Evolutionary conservation across 1,140 invertebrate species (phyloP).

Genomic region (Pemphigus obesinymphae): DNA sequence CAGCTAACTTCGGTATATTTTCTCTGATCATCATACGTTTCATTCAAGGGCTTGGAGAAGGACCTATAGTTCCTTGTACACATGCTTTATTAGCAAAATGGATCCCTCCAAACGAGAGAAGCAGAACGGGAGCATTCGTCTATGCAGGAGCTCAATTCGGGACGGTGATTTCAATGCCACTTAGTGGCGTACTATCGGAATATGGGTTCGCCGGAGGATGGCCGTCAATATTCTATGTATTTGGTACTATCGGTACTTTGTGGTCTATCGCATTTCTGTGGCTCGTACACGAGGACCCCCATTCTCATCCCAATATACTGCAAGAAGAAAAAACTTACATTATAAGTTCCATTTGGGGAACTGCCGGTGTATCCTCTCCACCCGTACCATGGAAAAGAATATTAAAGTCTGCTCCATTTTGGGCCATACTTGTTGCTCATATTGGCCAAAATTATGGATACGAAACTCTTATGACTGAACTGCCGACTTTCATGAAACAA

Average conservation of each 20-base stretch:
- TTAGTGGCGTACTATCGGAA: slow-evolving; percentile 71
- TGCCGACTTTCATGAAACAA: slow-evolving; percentile 95
- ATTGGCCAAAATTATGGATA: slow-evolving; percentile 84
- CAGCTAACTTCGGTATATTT: slow-evolving; percentile 59
- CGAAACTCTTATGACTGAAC: slow-evolving; percentile 88
- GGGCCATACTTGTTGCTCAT: slow-evolving; percentile 76
- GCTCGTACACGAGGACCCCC: slow-evolving; percentile 77
- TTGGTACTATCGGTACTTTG: slow-evolving; percentile 71
- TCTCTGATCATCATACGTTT: slow-evolving; percentile 67
- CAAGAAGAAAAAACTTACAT: slow-evolving; percentile 85
- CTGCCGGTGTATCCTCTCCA: slow-evolving; percentile 65
- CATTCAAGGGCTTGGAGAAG: slow-evolving; percentile 87
- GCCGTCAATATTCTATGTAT: slow-evolving; percentile 86
- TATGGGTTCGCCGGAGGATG: slow-evolving; percentile 71
- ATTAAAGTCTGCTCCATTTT: slow-evolving; percentile 75
- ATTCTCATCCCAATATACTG: slow-evolving; percentile 70
- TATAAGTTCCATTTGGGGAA: slow-evolving; percentile 69
- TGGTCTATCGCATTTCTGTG: slow-evolving; percentile 82
- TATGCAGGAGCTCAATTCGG: slow-evolving; percentile 85
- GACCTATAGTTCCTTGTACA: slow-evolving; percentile 79
- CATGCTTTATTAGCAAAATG: slow-evolving; percentile 80
- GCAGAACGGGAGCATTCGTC: slow-evolving; percentile 79
- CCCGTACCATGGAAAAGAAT: slow-evolving; percentile 82
- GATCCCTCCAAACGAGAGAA: slow-evolving; percentile 83
- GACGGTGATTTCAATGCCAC: slow-evolving; percentile 78